These are phyloP conservation scores for Lepus europaeus DNA, from an alignment of 2,113 vertebrate species.

Conservation along the genomic window DNA sequence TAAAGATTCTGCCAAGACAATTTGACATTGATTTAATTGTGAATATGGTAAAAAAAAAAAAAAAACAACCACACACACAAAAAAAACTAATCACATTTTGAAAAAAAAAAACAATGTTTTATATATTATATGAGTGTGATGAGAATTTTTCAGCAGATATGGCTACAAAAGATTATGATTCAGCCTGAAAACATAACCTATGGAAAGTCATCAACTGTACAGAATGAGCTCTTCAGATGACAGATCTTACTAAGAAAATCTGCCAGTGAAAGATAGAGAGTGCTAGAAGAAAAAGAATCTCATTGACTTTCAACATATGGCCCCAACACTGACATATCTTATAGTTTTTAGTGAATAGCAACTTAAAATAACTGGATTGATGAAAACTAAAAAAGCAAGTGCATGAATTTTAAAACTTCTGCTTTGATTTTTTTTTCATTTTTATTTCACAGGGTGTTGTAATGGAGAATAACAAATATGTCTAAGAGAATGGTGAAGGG, in stretches of 20 bases:
- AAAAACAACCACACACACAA: constrained; percentile 22
- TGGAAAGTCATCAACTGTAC: constrained; percentile 87
- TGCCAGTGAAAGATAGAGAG: constrained; percentile 85
- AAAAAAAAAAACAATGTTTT: constrained; percentile 68
- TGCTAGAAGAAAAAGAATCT: constrained; percentile 76
- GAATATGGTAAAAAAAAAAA: neutral
- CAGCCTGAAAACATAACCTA: constrained; percentile 88
- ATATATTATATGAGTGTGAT: constrained; percentile 80
- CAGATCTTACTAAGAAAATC: constrained; percentile 84
- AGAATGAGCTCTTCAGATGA: constrained; percentile 86
- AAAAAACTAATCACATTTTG: constrained; percentile 57
- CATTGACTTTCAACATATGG: constrained; percentile 83
- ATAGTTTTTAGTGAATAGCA: constrained; percentile 74
- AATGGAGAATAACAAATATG: neutral
- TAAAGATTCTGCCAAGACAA: constrained; percentile 17
- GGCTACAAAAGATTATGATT: constrained; percentile 86
- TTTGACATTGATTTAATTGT: constrained; percentile 69
- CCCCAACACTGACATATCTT: constrained; percentile 76
- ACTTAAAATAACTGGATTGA: constrained; percentile 73
- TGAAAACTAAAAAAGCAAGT: constrained; percentile 68
- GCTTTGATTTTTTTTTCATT: constrained; percentile 57
- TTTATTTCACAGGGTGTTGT: constrained; percentile 62
- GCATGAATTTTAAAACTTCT: constrained; percentile 58
- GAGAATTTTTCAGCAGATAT: constrained; percentile 85
- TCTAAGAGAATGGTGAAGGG: constrained; percentile 14